Evolutionary conservation across 1,140 invertebrate species (phyloP), one percentile per base, ranked within the genome.

Genomic region (Cyrtorhinus lividipennis): DNA sequence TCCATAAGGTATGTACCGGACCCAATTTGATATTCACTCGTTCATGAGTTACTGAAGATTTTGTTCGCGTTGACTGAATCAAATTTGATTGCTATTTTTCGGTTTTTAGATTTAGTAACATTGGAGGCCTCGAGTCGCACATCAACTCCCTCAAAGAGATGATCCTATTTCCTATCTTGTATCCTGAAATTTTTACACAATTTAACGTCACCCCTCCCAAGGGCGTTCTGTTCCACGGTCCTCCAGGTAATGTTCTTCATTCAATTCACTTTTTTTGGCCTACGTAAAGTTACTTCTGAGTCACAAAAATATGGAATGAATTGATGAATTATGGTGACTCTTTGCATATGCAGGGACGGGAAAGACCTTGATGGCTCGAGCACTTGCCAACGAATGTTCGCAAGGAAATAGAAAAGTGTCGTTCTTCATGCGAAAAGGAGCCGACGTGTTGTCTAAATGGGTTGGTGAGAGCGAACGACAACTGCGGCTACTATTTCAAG

Each of bases 341-440:
- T 38, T 38, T n/a, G n/a, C n/a, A n/a, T n/a, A n/a, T 65, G 69
- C 75, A 88, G 86, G 90, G 70, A 89, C 87, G 65, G 83, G 87
- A 20, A 87, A 87, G 82, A 87, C 91, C 46, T 72, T 96, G 57
- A 80, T 95, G 62, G 92, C 93, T 0, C 75, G 90, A 70, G 92
- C 92, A 53, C 73, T 97, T 62, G 90, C 92, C 0, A 95, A 88
- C 71, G 88, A 90, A 69, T 89, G 86, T 69, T 83, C 81, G 69
- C 18, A 58, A 18, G 83, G 83, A 0, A 82, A 78, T 13, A 78
- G 81, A 66, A 90, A 90, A 74, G 90, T 95, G 8, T 82, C 92
- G 0, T 95, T 96, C 75, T 95, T 95, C 72, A 92, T 95, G 86
- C 78, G 92, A 20, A 96, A 96, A 78, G 92, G 93, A 26, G 92